Evolutionary conservation across 2,888 invertebrate species (phyloP).

Genomic region (Eudemis profundana): DNA sequence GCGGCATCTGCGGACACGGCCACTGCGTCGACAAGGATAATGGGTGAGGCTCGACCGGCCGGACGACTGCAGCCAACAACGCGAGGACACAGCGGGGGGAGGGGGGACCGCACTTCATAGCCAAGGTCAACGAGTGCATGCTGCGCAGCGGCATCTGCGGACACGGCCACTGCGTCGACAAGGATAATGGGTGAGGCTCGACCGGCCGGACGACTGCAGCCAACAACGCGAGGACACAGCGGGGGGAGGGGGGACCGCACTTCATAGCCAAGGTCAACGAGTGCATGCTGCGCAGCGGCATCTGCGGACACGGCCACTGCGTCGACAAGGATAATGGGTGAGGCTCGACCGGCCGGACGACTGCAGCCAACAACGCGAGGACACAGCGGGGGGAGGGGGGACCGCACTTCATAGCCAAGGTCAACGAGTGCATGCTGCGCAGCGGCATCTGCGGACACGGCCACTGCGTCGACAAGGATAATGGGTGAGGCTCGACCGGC

Average conservation of each 20-base stretch:
- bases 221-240: too few species aligned
- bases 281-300: constrained; percentile 8
- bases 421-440: too few species aligned
- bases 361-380: too few species aligned
- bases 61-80: constrained; percentile 70
- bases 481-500: too few species aligned
- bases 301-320: not conserved
- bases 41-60: constrained; percentile 69
- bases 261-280: constrained; percentile 8
- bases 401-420: too few species aligned
- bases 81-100: constrained; percentile 53
- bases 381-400: too few species aligned
- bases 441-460: too few species aligned
- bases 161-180: constrained; percentile 90
- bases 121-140: constrained; percentile 90
- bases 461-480: too few species aligned
- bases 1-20: constrained; percentile 91
- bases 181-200: constrained; percentile 51
- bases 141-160: constrained; percentile 91
- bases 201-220: not conserved
- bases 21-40: constrained; percentile 90
- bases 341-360: not conserved
- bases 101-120: constrained; percentile 63
- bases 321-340: constrained; percentile 4
- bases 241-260: too few species aligned